phyloP scores from a whole-genome alignment of 2,797 vertebrate species.

The Falco rusticolus region DNA sequence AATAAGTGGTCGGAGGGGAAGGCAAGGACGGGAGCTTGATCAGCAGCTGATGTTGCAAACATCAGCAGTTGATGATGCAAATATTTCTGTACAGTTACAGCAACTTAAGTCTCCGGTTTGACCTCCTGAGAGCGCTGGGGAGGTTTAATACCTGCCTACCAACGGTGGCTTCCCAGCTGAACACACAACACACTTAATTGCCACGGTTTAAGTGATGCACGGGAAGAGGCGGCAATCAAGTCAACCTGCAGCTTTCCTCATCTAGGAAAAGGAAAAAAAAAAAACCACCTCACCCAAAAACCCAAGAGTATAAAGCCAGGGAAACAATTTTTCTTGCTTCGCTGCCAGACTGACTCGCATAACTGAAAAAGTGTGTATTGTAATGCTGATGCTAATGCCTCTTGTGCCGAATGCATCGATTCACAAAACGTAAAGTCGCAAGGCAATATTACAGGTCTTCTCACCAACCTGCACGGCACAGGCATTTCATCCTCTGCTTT shows the following conservation, averaged over 20 bases:
- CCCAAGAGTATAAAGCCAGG: background rate
- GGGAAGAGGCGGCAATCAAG: background rate
- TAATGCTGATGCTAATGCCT: background rate
- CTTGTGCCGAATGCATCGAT: background rate
- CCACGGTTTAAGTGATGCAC: background rate
- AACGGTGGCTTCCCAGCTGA: background rate
- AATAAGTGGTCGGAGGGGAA: background rate
- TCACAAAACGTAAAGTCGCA: background rate
- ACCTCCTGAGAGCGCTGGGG: background rate
- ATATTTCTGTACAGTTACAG: background rate
- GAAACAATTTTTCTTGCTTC: background rate
- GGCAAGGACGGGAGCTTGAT: background rate
- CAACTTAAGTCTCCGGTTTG: background rate
- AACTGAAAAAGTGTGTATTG: fast-evolving
- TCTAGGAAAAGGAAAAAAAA: too few relatives aligned
- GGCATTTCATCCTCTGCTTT: background rate
- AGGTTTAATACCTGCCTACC: background rate
- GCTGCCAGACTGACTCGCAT: background rate
- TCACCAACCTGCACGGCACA: fast-evolving
- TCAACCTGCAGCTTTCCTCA: background rate
- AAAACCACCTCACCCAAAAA: too few relatives aligned
- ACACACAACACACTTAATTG: background rate
- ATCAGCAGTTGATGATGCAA: too few relatives aligned
- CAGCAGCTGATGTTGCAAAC: background rate
- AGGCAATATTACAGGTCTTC: too few relatives aligned